Base-by-base conservation (phyloP, 2,888 invertebrate species). In the Mylabris sibirica region DNA sequence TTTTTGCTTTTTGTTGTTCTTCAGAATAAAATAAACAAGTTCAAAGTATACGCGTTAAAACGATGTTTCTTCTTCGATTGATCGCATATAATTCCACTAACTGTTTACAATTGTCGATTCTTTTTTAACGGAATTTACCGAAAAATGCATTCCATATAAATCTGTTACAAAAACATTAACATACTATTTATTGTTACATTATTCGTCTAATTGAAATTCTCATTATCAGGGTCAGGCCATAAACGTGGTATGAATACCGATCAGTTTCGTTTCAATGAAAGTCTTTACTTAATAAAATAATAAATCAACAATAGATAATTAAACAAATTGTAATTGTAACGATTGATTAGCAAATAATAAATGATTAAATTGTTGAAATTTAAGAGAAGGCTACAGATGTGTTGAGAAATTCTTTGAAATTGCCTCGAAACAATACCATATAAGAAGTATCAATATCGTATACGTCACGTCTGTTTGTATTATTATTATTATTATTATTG, bases 191-290 rank as follows among this genome's bases (percentile, higher is more conserved):
- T 49, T 49, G 49, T 49, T 49, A 49, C 49, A 49, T 49, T 49
- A 49, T 49, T 49, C n/a, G n/a, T 6, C 41, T 49, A 49, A 49
- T 49, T 49, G 49, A 49, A 49, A 49, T 49, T 49, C 49, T 49
- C 49, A 49, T 49, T 49, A 49, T 49, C 49, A 49, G 49, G 49
- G 49, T 49, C 49, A 49, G 49, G 49, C 49, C 49, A 49, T 8
- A 49, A 8, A 49, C 49, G 49, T 49, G 49, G 6, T 49, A 4
- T 8, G 1, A 49, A 49, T 49, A 44, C 49, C 2, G 20, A 49
- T 11, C n/a, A 20, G 3, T 20, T 8, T 2, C 30, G 11, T 20
- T 49, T 49, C 8, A 49, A 49, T 20, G 49, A 49, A 49, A 49
- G 49, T 49, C 44, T 5, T 44, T 44, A n/a, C 44, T n/a, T n/a